Base-by-base conservation (phyloP, 2,888 invertebrate genomes). In the Diploptera punctata region DNA sequence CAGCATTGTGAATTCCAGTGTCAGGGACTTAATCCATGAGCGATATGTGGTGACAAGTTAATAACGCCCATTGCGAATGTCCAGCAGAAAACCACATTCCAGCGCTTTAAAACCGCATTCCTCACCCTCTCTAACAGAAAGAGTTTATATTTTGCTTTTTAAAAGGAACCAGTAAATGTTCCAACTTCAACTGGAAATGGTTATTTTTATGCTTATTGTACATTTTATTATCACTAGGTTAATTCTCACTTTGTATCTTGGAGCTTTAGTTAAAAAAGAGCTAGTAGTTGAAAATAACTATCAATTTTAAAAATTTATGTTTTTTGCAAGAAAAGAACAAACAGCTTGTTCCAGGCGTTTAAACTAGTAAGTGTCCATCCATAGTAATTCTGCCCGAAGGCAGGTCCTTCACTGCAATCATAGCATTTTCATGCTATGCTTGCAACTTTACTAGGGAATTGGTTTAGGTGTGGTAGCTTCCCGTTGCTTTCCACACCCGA, bases 21-120 rank as follows among this genome's bases (percentile, higher is more conserved):
- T 57, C 57, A 13, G 57, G 57, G 57, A 29, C 57, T 57, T 57
- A 18, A 16, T 57, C 29, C n/a, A n/a, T n/a, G n/a, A 57, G 57
- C 31, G 57, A 57, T 57, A 29, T 13, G 26, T 19, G 29, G 26
- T 57, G 57, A 57, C 57, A 31, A 29, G n/a, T 57, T 57, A 57
- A 57, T 29, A 57, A n/a, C 29, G 2, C 57, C n/a, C 29, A 1
- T 21, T 54, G 54, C 7, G 26, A 54, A 54, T 26, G 57, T 57
- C 57, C 57, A 57, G 57, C 57, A 57, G 29, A 54, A 57, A n/a
- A n/a, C 26, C 57, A 31, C 57, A 57, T 57, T 57, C 57, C 57
- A 29, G 10, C 31, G n/a, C n/a, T n/a, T n/a, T n/a, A n/a, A n/a
- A n/a, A n/a, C 13, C 16, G 26, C 2, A 16, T 16, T 4, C 29